Percentiles rank a stretch among this genome's conserved stretches.
Evolutionary conservation across 2,113 vertebrate species (phyloP).

Genomic region (Hassar affinis): DNA sequence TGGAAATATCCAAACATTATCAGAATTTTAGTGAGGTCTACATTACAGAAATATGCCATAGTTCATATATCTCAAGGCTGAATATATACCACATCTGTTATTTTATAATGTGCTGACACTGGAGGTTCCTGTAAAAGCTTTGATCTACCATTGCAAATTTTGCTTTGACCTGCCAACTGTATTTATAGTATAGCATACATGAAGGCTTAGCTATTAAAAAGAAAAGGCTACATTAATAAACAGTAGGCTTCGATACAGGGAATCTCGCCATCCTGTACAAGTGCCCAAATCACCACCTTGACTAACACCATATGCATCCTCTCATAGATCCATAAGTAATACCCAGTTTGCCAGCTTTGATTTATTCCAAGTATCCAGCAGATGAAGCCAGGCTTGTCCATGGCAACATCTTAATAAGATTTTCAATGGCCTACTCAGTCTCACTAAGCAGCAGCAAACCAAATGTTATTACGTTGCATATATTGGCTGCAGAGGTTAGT

Average conservation of each 20-base stretch:
- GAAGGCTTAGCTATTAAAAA: not conserved
- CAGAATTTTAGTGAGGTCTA: not conserved
- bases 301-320: not conserved
- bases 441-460: conserved; percentile 17
- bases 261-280: not conserved
- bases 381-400: conserved; percentile 23
- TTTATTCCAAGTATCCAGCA: conserved; percentile 21
- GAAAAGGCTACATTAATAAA: not conserved
- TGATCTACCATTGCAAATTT: not conserved
- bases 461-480: conserved; percentile 13
- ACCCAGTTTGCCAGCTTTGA: conserved; percentile 19
- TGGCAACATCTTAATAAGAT: conserved; percentile 30
- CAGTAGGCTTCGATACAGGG: not conserved
- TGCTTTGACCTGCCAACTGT: no score
- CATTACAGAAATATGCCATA: not conserved
- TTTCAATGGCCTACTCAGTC: conserved; percentile 33
- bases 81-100: not conserved
- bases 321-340: conserved; percentile 12
- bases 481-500: conserved; percentile 13
- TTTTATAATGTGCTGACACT: not conserved
- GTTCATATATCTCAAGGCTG: not conserved
- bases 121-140: not conserved
- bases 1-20: not conserved
- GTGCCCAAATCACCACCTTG: not conserved
- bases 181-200: not conserved